Conservation (phyloP, 2,113 vertebrate species). For the Chelonoidis abingdonii region DNA sequence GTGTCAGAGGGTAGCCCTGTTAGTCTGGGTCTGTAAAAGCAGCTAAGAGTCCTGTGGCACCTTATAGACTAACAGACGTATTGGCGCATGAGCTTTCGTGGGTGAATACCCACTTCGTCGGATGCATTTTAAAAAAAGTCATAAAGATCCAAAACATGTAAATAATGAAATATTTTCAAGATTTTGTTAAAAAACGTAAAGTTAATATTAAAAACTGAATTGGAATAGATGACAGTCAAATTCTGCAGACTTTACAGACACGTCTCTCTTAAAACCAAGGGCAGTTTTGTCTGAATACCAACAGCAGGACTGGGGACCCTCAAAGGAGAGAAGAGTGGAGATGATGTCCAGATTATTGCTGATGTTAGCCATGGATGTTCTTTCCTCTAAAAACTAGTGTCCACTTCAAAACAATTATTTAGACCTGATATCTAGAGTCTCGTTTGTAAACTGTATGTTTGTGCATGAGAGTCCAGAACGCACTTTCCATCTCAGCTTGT, state of each 20-base stretch:
- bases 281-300: neutral
- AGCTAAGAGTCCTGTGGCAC: too few relatives aligned
- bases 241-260: neutral
- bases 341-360: neutral
- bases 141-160: neutral
- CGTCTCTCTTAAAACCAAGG: fast-evolving
- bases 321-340: neutral
- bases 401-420: neutral
- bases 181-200: neutral
- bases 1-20: too few relatives aligned
- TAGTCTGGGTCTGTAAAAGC: too few relatives aligned
- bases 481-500: neutral
- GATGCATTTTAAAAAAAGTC: neutral
- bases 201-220: neutral
- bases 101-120: too few relatives aligned
- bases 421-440: neutral
- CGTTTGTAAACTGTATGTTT: neutral
- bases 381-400: neutral
- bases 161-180: neutral
- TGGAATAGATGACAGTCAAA: fast-evolving
- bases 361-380: neutral
- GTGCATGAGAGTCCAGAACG: neutral
- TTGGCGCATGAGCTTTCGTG: too few relatives aligned
- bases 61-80: too few relatives aligned
- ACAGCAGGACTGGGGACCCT: neutral